Evolutionary conservation across 2,113 vertebrate species (phyloP), one percentile per base, ranked within the genome.

Genomic region (Cynocephalus volans): DNA sequence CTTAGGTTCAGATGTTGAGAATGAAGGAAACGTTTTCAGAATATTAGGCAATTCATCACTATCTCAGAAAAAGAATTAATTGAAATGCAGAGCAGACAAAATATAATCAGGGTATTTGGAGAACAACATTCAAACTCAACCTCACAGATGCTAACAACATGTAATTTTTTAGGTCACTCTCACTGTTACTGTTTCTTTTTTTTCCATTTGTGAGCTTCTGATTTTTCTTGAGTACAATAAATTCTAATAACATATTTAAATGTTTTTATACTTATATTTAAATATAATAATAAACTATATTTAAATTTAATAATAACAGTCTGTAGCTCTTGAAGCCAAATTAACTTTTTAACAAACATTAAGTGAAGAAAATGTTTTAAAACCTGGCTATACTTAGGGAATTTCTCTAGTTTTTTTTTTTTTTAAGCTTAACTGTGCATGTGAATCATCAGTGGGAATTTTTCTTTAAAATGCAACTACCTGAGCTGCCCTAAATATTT

Each of bases 21-120:
- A 69, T 10, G 14, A 90, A 88, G 84, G 33, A 70, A 82, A 64
- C 4, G 6, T 82, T 89, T 72, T 72, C 36, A 76, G 77, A 95
- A 65, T 76, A 64, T 76, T 65, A 77, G 36, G 64, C 18, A 60
- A 64, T 52, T 56, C 62, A 13, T 79, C 50, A 50, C 45, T 90
- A 17, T 70, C 88, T 73, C 72, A 69, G 70, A 60, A 82, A 45
- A 87, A 69, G 0, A 62, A 36, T 82, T 90, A 69, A 91, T 92
- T 93, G 41, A 83, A 95, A 96, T 93, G 50, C 48, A 91, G 19
- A 62, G 23, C 28, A 95, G 70, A 73, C 9, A 76, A 91, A 83
- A 81, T 18, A 31, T 26, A 84, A 88, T 83, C 28, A 88, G 36
- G 83, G 87, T 14, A 69, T 54, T 89, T 41, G 31, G 50, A 90